A percentile compares a stretch with the other conserved stretches of the same genome.
phyloP scores from a whole-genome alignment of 2,888 invertebrate species.

The Athripsodes cinereus region DNA sequence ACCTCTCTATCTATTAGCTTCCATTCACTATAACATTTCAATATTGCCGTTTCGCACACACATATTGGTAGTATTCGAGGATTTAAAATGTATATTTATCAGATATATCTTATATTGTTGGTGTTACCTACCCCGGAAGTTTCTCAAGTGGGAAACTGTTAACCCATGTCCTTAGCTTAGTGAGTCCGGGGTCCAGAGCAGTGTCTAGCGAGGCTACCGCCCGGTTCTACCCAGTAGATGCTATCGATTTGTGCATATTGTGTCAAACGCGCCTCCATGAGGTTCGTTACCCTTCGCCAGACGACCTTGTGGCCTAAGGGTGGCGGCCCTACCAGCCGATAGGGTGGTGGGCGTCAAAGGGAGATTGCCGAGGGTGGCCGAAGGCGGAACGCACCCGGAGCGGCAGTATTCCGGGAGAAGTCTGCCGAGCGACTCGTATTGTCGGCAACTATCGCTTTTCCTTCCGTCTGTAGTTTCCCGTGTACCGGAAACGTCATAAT shows the following conservation, averaged over 20 bases:
- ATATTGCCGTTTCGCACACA: too few relatives aligned
- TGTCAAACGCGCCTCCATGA: constrained; percentile 35
- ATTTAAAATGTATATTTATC: too few relatives aligned
- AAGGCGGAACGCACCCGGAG: constrained; percentile 11
- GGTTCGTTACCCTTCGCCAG: constrained; percentile 27
- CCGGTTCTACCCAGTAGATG: constrained; percentile 20
- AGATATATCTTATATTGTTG: too few relatives aligned
- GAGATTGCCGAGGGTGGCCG: background rate
- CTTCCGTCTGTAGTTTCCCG: constrained; percentile 15
- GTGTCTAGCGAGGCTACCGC: constrained; percentile 5
- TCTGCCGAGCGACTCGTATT: constrained; percentile 17
- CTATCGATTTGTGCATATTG: constrained; percentile 39
- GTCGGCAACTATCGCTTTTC: constrained; percentile 14
- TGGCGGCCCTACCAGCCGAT: constrained; percentile 3
- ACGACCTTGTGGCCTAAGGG: constrained; percentile 25
- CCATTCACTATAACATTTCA: too few relatives aligned
- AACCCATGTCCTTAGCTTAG: background rate
- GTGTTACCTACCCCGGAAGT: background rate
- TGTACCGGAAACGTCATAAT: constrained; percentile 10
- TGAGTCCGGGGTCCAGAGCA: constrained; percentile 4
- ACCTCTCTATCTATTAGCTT: too few relatives aligned
- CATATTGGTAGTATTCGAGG: too few relatives aligned
- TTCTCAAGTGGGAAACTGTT: background rate
- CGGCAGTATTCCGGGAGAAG: constrained; percentile 20
- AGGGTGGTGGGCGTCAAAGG: background rate